Base-by-base conservation (phyloP, 2,888 invertebrate genomes). In the Pheosia gnoma region DNA sequence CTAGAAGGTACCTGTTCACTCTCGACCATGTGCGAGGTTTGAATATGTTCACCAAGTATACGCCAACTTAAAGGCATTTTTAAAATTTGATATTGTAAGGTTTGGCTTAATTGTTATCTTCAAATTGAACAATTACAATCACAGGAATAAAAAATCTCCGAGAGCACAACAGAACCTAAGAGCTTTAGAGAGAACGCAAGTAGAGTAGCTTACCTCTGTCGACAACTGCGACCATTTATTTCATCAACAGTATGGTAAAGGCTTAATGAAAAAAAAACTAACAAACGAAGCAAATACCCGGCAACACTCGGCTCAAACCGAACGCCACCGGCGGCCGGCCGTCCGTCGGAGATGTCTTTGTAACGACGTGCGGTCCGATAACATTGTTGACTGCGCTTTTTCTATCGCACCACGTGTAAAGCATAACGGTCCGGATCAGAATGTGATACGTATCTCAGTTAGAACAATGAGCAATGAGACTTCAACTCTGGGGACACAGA, bases 391-490 rank as follows among this genome's bases (percentile, higher is more conserved):
- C 68, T 72, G 70, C 68, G 71, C 68, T 73, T 77, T 71, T 78
- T 74, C 63, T 58, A 37, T 55, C 47, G 47, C 49, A 36, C 58
- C 58, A 58, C 73, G 67, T 71, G 71, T 67, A 61, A 65, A 67
- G 70, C 70, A 73, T 83, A 82, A 81, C 82, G 81, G 81, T 73
- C 51, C 60, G 59, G 68, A 72, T 73, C 72, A 71, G 64, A 72
- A 75, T 74, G 74, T 74, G 79, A 79, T 80, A 75, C 69, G 62
- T 74, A 83, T 79, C 68, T 71, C 74, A 73, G 64, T 61, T 64
- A 72, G 74, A 75, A 78, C 77, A 79, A 77, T 75, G 72, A 79
- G 74, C 75, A 74, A 75, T 79, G 79, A 71, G 77, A 80, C 76
- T 77, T 77, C 77, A 75, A 69, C 76, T 79, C 69, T 70, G 73